These are phyloP conservation scores for Sebastolobus altivelis DNA, from an alignment of 2,797 vertebrate species.

Conservation along the genomic window DNA sequence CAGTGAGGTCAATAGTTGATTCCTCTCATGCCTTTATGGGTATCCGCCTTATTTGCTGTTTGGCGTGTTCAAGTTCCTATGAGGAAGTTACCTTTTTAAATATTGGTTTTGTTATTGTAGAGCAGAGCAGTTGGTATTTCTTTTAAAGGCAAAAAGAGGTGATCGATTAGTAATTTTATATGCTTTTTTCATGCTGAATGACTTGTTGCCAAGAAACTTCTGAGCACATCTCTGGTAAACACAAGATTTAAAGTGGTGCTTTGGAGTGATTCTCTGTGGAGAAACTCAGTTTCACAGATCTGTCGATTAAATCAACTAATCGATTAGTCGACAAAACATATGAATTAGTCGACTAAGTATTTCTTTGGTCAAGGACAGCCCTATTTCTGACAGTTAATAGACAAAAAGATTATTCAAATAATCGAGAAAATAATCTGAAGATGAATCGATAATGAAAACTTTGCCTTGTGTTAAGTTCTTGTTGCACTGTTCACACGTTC, in stretches of 20 bases:
- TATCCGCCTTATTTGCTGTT: neutral
- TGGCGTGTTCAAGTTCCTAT: neutral
- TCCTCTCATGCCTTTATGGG: neutral
- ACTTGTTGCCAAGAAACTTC: no score
- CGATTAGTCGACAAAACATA: no score
- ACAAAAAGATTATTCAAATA: neutral
- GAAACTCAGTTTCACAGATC: no score
- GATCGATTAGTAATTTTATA: neutral
- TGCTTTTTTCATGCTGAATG: no score
- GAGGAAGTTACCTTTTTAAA: constrained; percentile 11
- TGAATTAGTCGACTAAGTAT: no score
- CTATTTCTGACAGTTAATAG: no score
- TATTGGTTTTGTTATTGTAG: neutral
- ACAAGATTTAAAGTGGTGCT: no score
- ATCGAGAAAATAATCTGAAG: neutral
- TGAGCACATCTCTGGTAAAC: no score
- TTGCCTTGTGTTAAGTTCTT: neutral
- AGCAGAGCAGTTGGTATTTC: neutral
- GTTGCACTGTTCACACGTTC: neutral
- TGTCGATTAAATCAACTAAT: no score
- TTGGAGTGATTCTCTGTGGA: no score
- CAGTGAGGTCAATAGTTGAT: neutral
- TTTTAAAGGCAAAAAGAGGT: neutral
- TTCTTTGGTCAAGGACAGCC: no score
- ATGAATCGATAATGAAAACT: neutral